Base-by-base conservation (phyloP, 2,797 vertebrate species). In the Ibycter americanus region DNA sequence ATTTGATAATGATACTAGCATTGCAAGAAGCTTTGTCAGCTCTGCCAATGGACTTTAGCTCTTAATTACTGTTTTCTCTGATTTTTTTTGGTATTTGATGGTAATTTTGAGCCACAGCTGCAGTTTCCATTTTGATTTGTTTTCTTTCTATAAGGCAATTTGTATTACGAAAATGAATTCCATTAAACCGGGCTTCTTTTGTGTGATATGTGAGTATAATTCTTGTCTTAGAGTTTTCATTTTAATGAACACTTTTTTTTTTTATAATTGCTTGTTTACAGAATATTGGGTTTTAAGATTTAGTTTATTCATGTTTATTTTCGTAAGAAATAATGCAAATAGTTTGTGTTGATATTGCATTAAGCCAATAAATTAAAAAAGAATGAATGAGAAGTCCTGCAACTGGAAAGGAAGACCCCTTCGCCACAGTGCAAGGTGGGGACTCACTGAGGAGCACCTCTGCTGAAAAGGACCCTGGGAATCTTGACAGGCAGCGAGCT, bases 101-200 rank as follows among this genome's bases (percentile, higher is more conserved):
- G 25, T 90, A 93, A 96, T 96, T 97, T 95, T 96, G 88, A 96
- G 90, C 54, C 82, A 92, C 96, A 97, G 91, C 91, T 97, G 94
- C 84, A 95, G 54, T 81, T 90, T 95, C 73, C 74, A 76, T 86
- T 97, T 95, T 96, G 82, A 90, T 96, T 96, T 96, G 88, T 95
- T 97, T 97, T 91, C 74, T 95, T 96, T 95, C 66, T 77, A 85
- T 92, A 95, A 81, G 67, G 80, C 70, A 94, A 91, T 96, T 96
- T 95, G 56, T 94, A 94, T 95, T 85, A 92, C 15, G 20, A 62
- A 96, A 96, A 93, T 87, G 17, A 97, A 96, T 94, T 79, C 61
- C 56, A 85, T 88, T 95, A 84, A 90, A 93, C 31, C 74, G 54
- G 23, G 22, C 23, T 87, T 93, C 79, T 95, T 94, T 86, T 92